Evolutionary conservation across 2,888 invertebrate species (phyloP).

Genomic region (Drosophila ezoana): DNA sequence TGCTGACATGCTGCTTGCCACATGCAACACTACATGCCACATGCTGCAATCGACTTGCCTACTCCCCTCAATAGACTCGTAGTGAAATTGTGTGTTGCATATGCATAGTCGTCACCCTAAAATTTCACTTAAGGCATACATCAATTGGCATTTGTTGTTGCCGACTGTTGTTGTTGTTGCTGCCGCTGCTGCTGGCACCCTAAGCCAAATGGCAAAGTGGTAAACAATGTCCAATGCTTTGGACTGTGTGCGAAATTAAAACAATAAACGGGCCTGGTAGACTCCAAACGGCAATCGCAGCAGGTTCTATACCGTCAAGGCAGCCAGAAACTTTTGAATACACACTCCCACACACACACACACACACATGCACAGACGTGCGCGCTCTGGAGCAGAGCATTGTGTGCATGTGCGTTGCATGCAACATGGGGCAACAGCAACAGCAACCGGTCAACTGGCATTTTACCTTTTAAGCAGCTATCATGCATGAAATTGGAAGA

Average conservation of each 20-base stretch:
- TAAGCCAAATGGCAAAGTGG: constrained; percentile 73
- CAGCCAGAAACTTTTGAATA: constrained; percentile 71
- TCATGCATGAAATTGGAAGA: constrained; percentile 80
- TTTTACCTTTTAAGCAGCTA: constrained; percentile 79
- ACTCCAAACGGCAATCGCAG: constrained; percentile 41
- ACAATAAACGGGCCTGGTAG: constrained; percentile 68
- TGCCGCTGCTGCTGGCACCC: constrained; percentile 40
- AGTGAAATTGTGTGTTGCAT: constrained; percentile 23
- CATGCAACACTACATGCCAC: neutral
- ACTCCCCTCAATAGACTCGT: constrained; percentile 8
- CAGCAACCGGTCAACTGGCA: constrained; percentile 70
- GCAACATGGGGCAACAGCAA: constrained; percentile 39
- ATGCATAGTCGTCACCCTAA: constrained; percentile 39
- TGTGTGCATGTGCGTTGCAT: constrained; percentile 33
- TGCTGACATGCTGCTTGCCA: neutral
- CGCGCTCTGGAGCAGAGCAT: neutral
- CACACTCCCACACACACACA: constrained; percentile 41
- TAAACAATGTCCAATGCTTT: constrained; percentile 73
- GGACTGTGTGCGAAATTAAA: constrained; percentile 70
- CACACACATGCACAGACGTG: neutral
- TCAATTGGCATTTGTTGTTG: constrained; percentile 25
- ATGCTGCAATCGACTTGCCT: neutral
- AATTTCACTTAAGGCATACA: constrained; percentile 50
- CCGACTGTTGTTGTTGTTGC: constrained; percentile 6
- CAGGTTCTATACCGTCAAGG: constrained; percentile 31